phyloP scores from a whole-genome alignment of 2,888 invertebrate species.

The Pseudococcus longispinus region DNA sequence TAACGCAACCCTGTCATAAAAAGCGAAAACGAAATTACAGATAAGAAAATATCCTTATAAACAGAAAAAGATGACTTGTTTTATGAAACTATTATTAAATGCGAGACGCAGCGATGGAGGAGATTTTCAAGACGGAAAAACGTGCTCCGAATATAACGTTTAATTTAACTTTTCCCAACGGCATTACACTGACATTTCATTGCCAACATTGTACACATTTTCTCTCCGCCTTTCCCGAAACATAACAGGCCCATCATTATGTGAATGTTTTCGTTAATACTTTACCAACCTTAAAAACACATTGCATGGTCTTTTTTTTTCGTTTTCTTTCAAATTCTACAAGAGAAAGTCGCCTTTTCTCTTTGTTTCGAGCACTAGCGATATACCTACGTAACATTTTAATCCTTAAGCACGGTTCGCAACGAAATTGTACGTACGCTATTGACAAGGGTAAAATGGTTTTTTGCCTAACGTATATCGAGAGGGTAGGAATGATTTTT shows the following conservation, averaged over 20 bases:
- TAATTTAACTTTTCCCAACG: slow-evolving; percentile 29
- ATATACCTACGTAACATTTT: neutral
- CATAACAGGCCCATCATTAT: slow-evolving; percentile 11
- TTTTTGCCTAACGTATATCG: too few species aligned
- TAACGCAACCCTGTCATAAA: slow-evolving; percentile 7
- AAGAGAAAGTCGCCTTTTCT: neutral
- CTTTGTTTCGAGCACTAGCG: neutral
- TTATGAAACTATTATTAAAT: slow-evolving; percentile 49
- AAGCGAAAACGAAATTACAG: slow-evolving; percentile 26
- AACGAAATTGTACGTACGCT: too few species aligned
- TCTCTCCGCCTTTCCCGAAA: neutral
- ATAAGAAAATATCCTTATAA: slow-evolving; percentile 42
- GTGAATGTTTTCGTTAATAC: slow-evolving; percentile 13
- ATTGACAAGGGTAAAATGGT: too few species aligned
- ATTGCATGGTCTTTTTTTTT: neutral
- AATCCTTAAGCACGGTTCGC: neutral
- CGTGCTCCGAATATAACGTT: slow-evolving; percentile 36
- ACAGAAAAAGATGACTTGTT: slow-evolving; percentile 46
- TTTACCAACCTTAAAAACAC: slow-evolving; percentile 12
- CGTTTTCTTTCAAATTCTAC: neutral
- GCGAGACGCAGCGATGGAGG: slow-evolving; percentile 36
- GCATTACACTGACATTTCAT: slow-evolving; percentile 37
- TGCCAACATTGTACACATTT: slow-evolving; percentile 16
- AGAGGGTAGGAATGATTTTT: too few species aligned
- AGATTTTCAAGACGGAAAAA: slow-evolving; percentile 37